Evolutionary conservation across 1,140 invertebrate genomes (phyloP).

Genomic region (Drosophila nikananu): DNA sequence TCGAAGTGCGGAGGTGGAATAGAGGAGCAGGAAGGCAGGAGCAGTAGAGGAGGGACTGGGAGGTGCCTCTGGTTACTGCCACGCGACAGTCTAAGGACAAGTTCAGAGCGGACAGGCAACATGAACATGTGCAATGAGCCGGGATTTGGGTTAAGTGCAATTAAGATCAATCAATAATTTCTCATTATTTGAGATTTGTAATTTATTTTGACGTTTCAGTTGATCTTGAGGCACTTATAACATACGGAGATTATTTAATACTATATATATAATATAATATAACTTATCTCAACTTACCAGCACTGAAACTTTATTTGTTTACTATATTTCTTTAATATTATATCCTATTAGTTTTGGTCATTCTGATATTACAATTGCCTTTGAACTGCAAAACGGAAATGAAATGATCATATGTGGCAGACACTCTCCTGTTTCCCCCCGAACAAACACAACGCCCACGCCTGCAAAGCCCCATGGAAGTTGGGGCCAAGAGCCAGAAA

Average conservation of each 20-base stretch:
- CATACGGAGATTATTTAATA: background rate
- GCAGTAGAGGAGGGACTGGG: background rate
- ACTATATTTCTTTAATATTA: background rate
- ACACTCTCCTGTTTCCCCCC: constrained; percentile 26
- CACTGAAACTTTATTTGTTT: background rate
- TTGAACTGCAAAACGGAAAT: constrained; percentile 61
- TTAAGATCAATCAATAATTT: constrained; percentile 26
- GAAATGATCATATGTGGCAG: constrained; percentile 62
- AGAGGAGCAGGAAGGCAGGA: background rate
- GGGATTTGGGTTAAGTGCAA: constrained; percentile 48
- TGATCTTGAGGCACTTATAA: background rate
- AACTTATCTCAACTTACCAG: no score
- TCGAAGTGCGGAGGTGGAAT: constrained; percentile 32
- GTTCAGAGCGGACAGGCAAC: constrained; percentile 48
- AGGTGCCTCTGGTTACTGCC: constrained; percentile 1
- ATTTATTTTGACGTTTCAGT: background rate
- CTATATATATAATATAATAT: no score
- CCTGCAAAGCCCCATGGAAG: constrained; percentile 30
- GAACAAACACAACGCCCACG: constrained; percentile 69
- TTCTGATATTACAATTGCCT: constrained; percentile 1
- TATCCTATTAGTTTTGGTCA: background rate
- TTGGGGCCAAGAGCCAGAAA: background rate
- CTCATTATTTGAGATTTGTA: background rate
- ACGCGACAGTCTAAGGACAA: constrained; percentile 55
- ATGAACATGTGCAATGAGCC: constrained; percentile 52